Evolutionary conservation across 2,797 vertebrate genomes (phyloP).

Genomic region (Helostoma temminkii): DNA sequence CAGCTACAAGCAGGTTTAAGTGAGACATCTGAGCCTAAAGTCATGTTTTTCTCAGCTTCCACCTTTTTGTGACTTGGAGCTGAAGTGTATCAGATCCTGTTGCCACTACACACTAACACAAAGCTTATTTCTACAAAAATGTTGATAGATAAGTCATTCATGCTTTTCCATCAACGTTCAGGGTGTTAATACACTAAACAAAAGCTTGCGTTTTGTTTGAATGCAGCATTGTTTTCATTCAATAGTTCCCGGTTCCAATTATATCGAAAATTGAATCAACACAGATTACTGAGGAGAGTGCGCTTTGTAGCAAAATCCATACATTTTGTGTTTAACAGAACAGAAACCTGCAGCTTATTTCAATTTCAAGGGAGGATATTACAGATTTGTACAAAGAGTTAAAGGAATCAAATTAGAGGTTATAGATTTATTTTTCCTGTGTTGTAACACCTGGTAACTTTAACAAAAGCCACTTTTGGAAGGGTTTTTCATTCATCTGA

Average conservation of each 20-base stretch:
- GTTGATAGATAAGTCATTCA: background rate
- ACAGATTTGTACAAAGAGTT: slow-evolving; percentile 13
- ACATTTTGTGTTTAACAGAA: slow-evolving; percentile 22
- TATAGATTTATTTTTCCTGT: slow-evolving; percentile 11
- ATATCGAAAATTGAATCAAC: background rate
- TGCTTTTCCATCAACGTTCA: slow-evolving; percentile 7
- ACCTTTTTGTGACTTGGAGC: slow-evolving; percentile 2
- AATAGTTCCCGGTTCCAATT: background rate
- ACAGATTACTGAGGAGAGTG: background rate
- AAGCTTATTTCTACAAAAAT: background rate
- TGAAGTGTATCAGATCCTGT: slow-evolving; percentile 8
- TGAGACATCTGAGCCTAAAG: background rate
- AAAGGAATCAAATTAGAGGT: slow-evolving; percentile 17
- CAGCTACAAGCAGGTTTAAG: slow-evolving; percentile 10
- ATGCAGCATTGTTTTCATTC: background rate
- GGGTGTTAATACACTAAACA: background rate
- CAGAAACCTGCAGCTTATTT: slow-evolving; percentile 31
- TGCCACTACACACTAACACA: background rate
- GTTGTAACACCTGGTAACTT: slow-evolving; percentile 10
- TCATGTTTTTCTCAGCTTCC: background rate
- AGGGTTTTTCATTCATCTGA: slow-evolving; percentile 20
- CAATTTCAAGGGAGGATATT: slow-evolving; percentile 11
- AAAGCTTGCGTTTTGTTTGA: slow-evolving; percentile 6
- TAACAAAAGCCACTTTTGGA: slow-evolving; percentile 34
- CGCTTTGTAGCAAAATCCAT: slow-evolving; percentile 20